Evolutionary conservation across 2,888 invertebrate species (phyloP).

Genomic region (Teleogryllus oceanicus): DNA sequence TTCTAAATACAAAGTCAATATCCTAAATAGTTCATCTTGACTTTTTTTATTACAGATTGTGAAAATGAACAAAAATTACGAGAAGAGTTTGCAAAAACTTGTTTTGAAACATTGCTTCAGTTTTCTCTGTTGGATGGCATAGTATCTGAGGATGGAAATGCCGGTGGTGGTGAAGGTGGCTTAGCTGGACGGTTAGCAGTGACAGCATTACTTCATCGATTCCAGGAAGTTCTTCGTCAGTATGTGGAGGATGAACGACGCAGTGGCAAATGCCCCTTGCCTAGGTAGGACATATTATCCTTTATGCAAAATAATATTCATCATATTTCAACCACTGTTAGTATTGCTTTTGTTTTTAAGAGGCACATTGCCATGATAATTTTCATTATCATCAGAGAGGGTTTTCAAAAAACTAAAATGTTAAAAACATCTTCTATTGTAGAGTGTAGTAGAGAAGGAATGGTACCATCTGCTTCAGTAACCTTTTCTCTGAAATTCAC

Average conservation of each 20-base stretch:
- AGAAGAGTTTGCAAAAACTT: constrained; percentile 94
- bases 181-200: constrained; percentile 77
- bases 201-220: constrained; percentile 85
- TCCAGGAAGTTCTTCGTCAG: constrained; percentile 85
- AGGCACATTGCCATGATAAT: no score
- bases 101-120: constrained; percentile 92
- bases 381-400: no score
- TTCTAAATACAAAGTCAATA: no score
- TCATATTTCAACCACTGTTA: neutral
- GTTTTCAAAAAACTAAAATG: no score
- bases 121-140: constrained; percentile 82
- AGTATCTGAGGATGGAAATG: constrained; percentile 47
- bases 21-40: no score
- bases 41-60: constrained; percentile 53
- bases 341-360: neutral
- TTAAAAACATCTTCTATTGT: no score
- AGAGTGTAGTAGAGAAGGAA: no score
- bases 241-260: constrained; percentile 81
- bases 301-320: neutral
- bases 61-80: constrained; percentile 78
- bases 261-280: constrained; percentile 80
- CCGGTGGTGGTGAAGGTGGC: constrained; percentile 52
- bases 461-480: no score
- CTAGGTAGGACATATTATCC: constrained; percentile 57
- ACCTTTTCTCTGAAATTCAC: no score